phyloP scores from a whole-genome alignment of 1,140 invertebrate species.

The Magallana gigas region DNA sequence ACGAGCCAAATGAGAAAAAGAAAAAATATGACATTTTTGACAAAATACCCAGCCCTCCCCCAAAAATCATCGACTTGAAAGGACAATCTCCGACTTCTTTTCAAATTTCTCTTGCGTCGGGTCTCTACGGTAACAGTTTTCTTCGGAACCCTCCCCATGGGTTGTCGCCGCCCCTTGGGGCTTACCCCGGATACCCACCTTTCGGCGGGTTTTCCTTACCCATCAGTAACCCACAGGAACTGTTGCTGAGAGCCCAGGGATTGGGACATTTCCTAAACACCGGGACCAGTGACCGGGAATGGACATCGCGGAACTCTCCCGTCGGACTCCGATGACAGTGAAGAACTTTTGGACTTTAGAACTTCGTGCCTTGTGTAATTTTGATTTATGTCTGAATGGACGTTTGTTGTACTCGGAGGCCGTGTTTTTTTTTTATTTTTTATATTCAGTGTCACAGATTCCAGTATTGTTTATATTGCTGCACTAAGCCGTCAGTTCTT shows the following conservation, averaged over 20 bases:
- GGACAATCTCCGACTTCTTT: conserved; percentile 60
- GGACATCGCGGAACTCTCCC: not conserved
- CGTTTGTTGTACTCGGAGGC: conserved; percentile 31
- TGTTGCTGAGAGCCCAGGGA: conserved; percentile 19
- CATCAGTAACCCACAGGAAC: conserved; percentile 5
- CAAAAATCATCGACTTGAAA: conserved; percentile 74
- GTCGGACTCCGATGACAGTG: not conserved
- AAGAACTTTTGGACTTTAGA: not conserved
- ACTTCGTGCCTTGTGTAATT: not conserved
- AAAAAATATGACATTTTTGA: conserved; percentile 74
- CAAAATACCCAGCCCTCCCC: conserved; percentile 76
- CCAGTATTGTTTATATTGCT: conserved; percentile 15
- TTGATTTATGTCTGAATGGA: not conserved
- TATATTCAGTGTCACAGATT: conserved; percentile 29
- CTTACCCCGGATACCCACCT: conserved; percentile 3
- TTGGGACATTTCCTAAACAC: not conserved
- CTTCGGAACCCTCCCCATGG: conserved; percentile 29
- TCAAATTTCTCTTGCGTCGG: conserved; percentile 62
- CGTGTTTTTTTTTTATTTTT: not conserved
- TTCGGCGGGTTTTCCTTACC: conserved; percentile 14
- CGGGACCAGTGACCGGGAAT: conserved; percentile 19
- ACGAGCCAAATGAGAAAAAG: conserved; percentile 43
- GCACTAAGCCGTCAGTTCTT: conserved; percentile 12
- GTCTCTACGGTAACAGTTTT: conserved; percentile 56
- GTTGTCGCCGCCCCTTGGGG: conserved; percentile 45